Evolutionary conservation across 2,888 invertebrate species (phyloP), one percentile per base, ranked within the genome.

Genomic region (Parasteatoda lunata): DNA sequence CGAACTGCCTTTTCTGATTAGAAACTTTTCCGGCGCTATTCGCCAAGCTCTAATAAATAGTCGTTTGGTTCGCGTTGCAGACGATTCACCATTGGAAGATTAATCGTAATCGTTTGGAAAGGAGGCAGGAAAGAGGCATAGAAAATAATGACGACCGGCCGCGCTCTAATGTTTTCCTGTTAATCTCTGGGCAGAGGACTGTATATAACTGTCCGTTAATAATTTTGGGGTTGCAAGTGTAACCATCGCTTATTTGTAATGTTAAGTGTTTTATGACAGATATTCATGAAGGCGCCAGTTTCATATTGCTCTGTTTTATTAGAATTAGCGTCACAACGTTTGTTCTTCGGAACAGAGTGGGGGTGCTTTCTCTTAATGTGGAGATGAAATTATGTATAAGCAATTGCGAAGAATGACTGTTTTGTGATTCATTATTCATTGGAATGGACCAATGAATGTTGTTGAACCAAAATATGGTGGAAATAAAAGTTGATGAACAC

Each of bases 81-180:
- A 70, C 76, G 82, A 76, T 76, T 77, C 82, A 76, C 76, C 64
- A 76, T 76, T 75, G 64, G 49, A 49, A 76, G 82, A 82, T 82
- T 77, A 76, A 82, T 82, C 76, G 82, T 69, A 76, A 82, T 82
- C 82, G 82, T 70, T 77, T 76, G 59, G 64, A 48, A 30, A 68
- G 75, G 75, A 72, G 66, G 52, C 72, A 72, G 45, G 72, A 30
- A 51, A 45, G 51, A 66, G 72, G 49, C 30, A 76, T 64, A 70
- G 75, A 71, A 82, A 82, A 76, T 76, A 82, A 76, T 76, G 72
- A 68, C 13, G 82, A 73, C 48, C 15, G 69, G 15, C 81, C 68
- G 49, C 59, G 69, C 45, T 45, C 81, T 81, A 81, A 81, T 81
- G 75, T 75, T 75, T 81, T 75, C 75, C 81, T 81, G 81, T 81